Evolutionary conservation across 2,888 invertebrate species (phyloP).

Genomic region (Chrysolina haemoptera): DNA sequence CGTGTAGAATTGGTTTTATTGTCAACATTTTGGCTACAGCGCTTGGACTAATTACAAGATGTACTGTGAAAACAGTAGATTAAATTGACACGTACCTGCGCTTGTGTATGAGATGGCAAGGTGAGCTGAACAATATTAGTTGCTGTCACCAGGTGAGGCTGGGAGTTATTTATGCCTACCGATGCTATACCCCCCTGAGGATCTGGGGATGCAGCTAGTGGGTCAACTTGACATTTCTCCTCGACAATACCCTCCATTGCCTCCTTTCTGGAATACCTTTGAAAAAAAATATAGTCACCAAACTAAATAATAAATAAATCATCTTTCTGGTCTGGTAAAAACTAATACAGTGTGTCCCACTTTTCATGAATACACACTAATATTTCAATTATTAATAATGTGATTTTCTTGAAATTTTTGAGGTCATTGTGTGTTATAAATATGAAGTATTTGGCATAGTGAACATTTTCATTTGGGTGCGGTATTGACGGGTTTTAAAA

Average conservation of each 20-base stretch:
- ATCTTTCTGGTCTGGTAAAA: neutral
- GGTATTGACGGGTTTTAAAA: no score
- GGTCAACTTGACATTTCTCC: constrained; percentile 85
- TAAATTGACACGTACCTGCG: constrained; percentile 74
- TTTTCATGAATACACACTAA: no score
- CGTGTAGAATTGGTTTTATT: no score
- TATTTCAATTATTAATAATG: no score
- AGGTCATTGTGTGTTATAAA: no score
- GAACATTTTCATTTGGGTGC: no score
- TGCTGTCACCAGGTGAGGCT: constrained; percentile 74
- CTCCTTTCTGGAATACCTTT: constrained; percentile 68
- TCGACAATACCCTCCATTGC: constrained; percentile 94
- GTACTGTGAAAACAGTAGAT: neutral
- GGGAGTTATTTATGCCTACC: constrained; percentile 71
- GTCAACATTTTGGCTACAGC: no score
- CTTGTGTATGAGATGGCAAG: constrained; percentile 76
- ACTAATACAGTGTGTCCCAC: no score
- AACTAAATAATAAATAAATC: neutral
- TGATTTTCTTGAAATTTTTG: no score
- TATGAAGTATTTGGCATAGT: no score
- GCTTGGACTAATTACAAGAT: no score
- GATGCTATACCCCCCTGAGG: constrained; percentile 73
- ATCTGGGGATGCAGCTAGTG: constrained; percentile 73
- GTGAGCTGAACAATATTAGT: constrained; percentile 91
- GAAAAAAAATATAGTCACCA: constrained; percentile 37